phyloP scores from a whole-genome alignment of 2,888 invertebrate genomes.

The Mechanitis messenoides region DNA sequence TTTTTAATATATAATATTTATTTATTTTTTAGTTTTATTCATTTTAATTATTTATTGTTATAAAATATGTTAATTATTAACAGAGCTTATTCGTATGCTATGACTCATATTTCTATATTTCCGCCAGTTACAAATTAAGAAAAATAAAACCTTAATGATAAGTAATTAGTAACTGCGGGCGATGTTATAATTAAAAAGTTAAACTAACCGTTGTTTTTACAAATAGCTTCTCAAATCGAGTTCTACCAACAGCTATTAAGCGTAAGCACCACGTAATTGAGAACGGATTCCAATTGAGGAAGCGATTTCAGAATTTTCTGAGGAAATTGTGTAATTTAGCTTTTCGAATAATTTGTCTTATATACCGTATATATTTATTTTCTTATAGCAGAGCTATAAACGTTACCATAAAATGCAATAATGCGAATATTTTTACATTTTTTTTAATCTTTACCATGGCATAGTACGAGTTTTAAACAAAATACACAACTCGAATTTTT shows the following conservation, averaged over 20 bases:
- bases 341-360: background rate
- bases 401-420: too few relatives aligned
- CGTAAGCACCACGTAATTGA: constrained; percentile 22
- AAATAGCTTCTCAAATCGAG: constrained; percentile 19
- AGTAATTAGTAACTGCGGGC: background rate
- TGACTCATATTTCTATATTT: too few relatives aligned
- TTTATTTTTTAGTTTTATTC: too few relatives aligned
- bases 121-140: background rate
- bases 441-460: too few relatives aligned
- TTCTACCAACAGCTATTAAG: constrained; percentile 17
- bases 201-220: constrained; percentile 19
- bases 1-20: too few relatives aligned
- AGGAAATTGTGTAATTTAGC: constrained; percentile 16
- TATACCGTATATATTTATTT: constrained; percentile 8
- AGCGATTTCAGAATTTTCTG: constrained; percentile 13
- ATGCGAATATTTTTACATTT: too few relatives aligned
- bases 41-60: too few relatives aligned
- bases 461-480: too few relatives aligned
- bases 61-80: too few relatives aligned
- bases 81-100: too few relatives aligned
- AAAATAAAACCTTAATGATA: background rate
- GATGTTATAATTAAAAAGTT: background rate
- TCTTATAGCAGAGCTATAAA: too few relatives aligned
- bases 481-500: too few relatives aligned
- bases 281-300: constrained; percentile 20